Evolutionary conservation across 2,113 vertebrate species (phyloP).

Genomic region (Meles meles): DNA sequence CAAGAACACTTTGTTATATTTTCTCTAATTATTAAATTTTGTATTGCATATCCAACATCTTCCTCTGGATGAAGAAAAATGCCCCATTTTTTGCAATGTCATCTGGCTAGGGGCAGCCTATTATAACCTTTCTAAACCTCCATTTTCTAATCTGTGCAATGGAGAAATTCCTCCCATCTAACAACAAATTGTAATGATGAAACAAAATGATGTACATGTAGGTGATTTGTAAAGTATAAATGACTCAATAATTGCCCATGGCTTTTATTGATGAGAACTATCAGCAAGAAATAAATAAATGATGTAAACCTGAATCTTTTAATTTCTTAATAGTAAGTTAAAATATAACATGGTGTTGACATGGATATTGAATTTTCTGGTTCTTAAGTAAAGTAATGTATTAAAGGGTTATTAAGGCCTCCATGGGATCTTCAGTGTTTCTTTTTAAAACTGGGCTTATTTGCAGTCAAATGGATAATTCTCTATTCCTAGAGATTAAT

Average conservation of each 20-base stretch:
- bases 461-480: neutral
- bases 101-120: neutral
- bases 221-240: neutral
- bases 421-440: neutral
- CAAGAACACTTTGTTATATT: constrained; percentile 52
- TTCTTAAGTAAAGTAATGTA: neutral
- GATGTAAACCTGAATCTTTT: neutral
- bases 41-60: constrained; percentile 46
- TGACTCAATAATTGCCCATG: neutral
- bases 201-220: neutral
- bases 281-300: neutral
- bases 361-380: neutral
- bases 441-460: neutral
- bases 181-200: neutral
- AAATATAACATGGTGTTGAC: neutral
- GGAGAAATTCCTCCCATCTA: neutral
- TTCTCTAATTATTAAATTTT: constrained; percentile 63
- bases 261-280: neutral
- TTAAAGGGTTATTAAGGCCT: neutral
- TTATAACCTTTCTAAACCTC: neutral
- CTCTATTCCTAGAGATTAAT: neutral
- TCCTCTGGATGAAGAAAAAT: constrained; percentile 25
- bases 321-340: neutral
- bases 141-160: neutral
- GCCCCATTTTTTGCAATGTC: neutral